Evolutionary conservation across 2,888 invertebrate species (phyloP), one percentile per base, ranked within the genome.

Genomic region (Drosophila trichaetosa): DNA sequence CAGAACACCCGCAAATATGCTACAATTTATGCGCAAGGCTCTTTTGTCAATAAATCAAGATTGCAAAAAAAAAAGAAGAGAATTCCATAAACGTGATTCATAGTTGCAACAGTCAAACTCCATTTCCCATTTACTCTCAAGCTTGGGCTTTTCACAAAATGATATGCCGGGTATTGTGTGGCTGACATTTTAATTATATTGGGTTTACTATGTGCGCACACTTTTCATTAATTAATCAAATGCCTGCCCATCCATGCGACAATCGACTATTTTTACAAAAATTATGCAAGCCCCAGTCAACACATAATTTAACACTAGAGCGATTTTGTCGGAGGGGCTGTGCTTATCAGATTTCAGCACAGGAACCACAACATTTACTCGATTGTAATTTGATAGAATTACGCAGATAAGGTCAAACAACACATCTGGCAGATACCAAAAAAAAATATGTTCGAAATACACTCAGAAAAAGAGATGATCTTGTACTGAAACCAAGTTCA

Each of bases 221-320:
- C 49, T 46, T 67, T 69, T 51, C 80, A 74, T 74, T 87, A 80
- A 84, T 85, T 84, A 85, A 80, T 83, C 74, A 75, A 75, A 56
- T 64, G 83, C 72, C 70, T 84, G 80, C 68, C 69, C 71, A 80
- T 53, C 73, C 76, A 82, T 61, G 83, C 87, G 83, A 73, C 69
- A 88, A 88, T 74, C 62, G 57, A 68, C 63, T 59, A 68, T 80
- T 62, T 80, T 76, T 63, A 69, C 38, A 61, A 31, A 69, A 74
- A 75, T 71, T 75, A 78, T 78, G 61, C 76, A 64, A 70, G 49
- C 57, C 2, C 4, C 60, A 52, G 56, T 62, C 69, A 33, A 52
- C 59, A 76, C 71, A 76, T 81, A 87, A 87, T 87, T 87, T 87
- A 87, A 87, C 87, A 87, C 76, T 86, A 90, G 83, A 87, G 34